Evolutionary conservation across 2,113 vertebrate genomes (phyloP).

Genomic region (Calyptommatus sinebrachiatus): DNA sequence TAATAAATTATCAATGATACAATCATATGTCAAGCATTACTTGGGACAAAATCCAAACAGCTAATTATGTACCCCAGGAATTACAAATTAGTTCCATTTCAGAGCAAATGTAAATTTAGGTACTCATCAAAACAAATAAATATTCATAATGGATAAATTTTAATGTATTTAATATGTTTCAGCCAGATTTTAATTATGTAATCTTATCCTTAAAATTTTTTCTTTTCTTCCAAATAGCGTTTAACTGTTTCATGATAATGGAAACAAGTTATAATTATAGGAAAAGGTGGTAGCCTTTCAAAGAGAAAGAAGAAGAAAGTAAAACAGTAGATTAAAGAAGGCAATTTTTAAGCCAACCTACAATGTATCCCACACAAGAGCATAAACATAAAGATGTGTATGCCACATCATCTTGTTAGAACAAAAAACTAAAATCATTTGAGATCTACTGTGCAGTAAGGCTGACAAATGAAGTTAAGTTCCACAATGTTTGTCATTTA

Average conservation of each 20-base stretch:
- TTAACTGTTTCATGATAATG: neutral
- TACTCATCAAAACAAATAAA: conserved; percentile 8
- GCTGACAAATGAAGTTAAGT: neutral
- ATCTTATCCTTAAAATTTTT: neutral
- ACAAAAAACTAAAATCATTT: conserved; percentile 2
- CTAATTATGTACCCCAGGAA: conserved; percentile 6
- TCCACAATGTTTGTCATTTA: conserved; percentile 16
- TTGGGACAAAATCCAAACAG: conserved; percentile 10
- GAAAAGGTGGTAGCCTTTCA: no score
- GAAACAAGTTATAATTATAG: no score
- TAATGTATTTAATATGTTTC: neutral
- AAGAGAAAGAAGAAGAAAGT: no score
- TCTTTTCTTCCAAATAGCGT: neutral
- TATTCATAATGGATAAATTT: neutral
- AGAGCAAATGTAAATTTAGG: neutral
- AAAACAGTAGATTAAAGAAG: neutral
- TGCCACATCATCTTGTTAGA: neutral
- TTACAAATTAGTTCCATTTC: conserved; percentile 13
- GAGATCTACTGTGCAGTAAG: neutral
- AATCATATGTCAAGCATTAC: neutral
- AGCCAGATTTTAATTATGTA: neutral
- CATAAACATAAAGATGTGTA: neutral
- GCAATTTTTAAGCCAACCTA: neutral
- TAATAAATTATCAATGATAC: conserved; percentile 5
- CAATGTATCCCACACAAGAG: neutral